Evolutionary conservation across 1,140 invertebrate genomes (phyloP).

Genomic region (Diabrotica virgifera): DNA sequence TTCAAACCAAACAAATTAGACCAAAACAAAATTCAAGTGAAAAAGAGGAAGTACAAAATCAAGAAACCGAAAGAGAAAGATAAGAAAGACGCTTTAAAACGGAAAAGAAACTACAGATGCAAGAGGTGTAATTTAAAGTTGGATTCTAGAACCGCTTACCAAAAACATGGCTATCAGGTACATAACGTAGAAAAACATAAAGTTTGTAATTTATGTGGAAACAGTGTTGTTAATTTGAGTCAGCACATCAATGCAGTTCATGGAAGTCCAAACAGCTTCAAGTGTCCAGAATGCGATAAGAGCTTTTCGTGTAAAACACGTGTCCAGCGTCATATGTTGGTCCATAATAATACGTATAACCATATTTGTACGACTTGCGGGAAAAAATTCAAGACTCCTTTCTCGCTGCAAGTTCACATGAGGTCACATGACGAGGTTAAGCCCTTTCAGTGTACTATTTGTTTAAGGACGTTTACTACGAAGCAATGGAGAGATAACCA

Average conservation of each 20-base stretch:
- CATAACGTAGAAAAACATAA: conserved; percentile 19
- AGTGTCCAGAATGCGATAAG: conserved; percentile 25
- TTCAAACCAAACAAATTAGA: neutral
- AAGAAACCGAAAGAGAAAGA: neutral
- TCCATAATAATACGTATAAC: conserved; percentile 68
- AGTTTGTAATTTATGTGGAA: conserved; percentile 25
- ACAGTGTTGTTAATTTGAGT: conserved; percentile 11
- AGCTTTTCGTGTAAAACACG: conserved; percentile 23
- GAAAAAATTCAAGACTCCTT: conserved; percentile 40
- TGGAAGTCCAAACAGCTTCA: conserved; percentile 16
- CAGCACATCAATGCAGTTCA: conserved; percentile 20
- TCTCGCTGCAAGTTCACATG: conserved; percentile 48
- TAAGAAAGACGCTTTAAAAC: neutral
- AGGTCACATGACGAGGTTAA: conserved; percentile 70
- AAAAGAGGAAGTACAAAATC: neutral
- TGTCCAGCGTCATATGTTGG: conserved; percentile 53
- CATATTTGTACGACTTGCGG: conserved; percentile 60
- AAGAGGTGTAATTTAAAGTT: conserved; percentile 3
- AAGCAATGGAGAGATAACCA: conserved; percentile 33
- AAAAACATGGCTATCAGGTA: conserved; percentile 7
- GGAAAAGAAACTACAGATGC: neutral
- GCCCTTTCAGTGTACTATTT: conserved; percentile 61
- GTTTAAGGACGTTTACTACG: conserved; percentile 53
- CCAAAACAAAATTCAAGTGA: neutral
- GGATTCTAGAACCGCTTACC: conserved; percentile 1